Evolutionary conservation across 2,113 vertebrate genomes (phyloP), one percentile per base, ranked within the genome.

Genomic region (Cyphomyrus discorhynchus): DNA sequence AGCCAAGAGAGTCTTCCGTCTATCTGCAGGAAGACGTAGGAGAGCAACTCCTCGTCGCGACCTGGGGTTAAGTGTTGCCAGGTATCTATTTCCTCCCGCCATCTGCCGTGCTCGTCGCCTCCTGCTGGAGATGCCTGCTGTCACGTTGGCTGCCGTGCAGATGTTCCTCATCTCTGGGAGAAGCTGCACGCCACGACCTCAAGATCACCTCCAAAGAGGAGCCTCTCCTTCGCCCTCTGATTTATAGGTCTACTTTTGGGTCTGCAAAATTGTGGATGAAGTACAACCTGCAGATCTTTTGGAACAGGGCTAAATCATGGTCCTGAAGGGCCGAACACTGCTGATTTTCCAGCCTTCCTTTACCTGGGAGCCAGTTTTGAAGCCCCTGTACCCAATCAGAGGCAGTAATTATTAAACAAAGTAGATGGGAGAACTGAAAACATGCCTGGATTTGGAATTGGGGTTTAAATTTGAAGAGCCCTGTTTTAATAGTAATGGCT

Each of bases 31-130:
- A 53, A 53, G 85, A 31, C 46, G 17, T 27, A 39, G 35, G 24
- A n/a, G 19, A 88, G n/a, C 10, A 0, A 24, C 47, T 27, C 49
- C 49, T 88, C n/a, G 15, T 10, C 2, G 10, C 35, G 84, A 92
- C 88, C 90, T 27, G 86, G 90, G 91, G 91, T 91, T 91, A 90
- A 91, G 80, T 47, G 86, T 70, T 80, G 39, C 52, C 80, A 47
- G 66, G 87, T 90, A 90, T 92, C 80, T 86, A 50, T 90, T 87
- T 45, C 50, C 70, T 90, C 39, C 80, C 3, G 42, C 90, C 88
- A 88, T 90, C 88, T 93, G 83, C 74, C 66, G n/a, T 49, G 7
- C 58, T 88, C 85, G 83, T 89, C 87, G 80, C 21, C 88, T 24
- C 87, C n/a, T 87, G 47, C 49, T 74, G 39, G n/a, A 13, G 27